Evolutionary conservation across 2,888 invertebrate species (phyloP), one percentile per base, ranked within the genome.

Genomic region (Leuctra nigra): DNA sequence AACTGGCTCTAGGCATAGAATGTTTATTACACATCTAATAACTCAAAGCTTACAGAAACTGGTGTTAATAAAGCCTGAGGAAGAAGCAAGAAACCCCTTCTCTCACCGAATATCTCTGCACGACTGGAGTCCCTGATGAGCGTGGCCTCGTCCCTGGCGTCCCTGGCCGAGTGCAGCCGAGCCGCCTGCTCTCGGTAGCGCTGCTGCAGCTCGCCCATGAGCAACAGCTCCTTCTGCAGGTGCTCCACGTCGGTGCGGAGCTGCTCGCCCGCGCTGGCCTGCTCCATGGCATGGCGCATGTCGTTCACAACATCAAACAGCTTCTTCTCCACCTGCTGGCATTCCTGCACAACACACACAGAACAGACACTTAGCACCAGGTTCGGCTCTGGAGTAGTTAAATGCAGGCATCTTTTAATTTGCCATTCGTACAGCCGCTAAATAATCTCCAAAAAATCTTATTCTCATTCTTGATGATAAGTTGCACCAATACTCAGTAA

Each of bases 201-300:
- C 39, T 76, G 68, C 61, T 80, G 78, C 20, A 78, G 70, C 66
- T 82, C 81, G 1, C 81, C 79, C 66, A 77, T 75, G 16, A 79
- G 68, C 36, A 81, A 68, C 48, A 81, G 69, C 64, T 81, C 78
- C 20, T 75, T 73, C 64, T 80, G 80, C 3, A 79, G 70, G 20
- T 74, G 73, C 11, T 75, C 75, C 57, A 81, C 64, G 63, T 81
- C 77, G 23, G 73, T 72, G 59, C 76, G 75, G 54, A 76, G 74
- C 58, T 75, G 76, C 59, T 74, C 71, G 0, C 78, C 78, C 4
- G 74, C 70, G 58, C 64, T 61, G 2, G 70, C 72, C 46, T 73
- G 77, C 66, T 72, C 76, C 69, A 75, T 75, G 58, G 72, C 72
- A 54, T 73, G 72, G 58, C 72, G 70, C 60, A 75, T 64, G 57